Conservation (phyloP, 2,888 invertebrate genomes). For the Myathropa florea region DNA sequence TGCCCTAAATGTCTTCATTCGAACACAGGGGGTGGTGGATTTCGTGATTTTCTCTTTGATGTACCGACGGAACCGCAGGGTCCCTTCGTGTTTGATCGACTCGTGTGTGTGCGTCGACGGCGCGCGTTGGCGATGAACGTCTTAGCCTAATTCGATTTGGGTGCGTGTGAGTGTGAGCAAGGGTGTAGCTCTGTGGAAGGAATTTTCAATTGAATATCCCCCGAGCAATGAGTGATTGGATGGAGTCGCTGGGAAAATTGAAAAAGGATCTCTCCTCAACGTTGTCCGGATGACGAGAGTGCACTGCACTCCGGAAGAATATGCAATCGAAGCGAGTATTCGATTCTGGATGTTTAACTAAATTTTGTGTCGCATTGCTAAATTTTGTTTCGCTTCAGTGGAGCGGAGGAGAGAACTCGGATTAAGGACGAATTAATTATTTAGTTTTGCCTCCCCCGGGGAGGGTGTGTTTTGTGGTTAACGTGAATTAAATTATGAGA, state of each 20-base stretch:
- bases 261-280: constrained; percentile 25
- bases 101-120: background rate
- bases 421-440: constrained; percentile 65
- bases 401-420: constrained; percentile 24
- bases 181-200: constrained; percentile 33
- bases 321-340: constrained; percentile 4
- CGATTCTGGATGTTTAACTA: constrained; percentile 9
- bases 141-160: constrained; percentile 61
- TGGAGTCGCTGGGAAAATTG: constrained; percentile 41
- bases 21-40: background rate
- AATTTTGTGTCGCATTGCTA: constrained; percentile 22
- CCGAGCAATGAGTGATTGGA: constrained; percentile 50
- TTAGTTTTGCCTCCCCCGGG: constrained; percentile 25
- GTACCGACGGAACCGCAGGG: constrained; percentile 49
- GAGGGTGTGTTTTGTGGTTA: constrained; percentile 9
- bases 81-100: constrained; percentile 58
- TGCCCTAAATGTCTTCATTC: constrained; percentile 57
- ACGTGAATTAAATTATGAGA: constrained; percentile 36
- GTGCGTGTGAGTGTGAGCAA: constrained; percentile 11
- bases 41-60: constrained; percentile 62
- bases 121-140: constrained; percentile 6
- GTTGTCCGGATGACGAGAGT: constrained; percentile 27
- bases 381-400: constrained; percentile 13
- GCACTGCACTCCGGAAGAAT: background rate
- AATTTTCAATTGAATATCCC: constrained; percentile 60